These are phyloP conservation scores for Sarcophaga variegata DNA, from an alignment of 2,888 invertebrate species.

Conservation along the genomic window DNA sequence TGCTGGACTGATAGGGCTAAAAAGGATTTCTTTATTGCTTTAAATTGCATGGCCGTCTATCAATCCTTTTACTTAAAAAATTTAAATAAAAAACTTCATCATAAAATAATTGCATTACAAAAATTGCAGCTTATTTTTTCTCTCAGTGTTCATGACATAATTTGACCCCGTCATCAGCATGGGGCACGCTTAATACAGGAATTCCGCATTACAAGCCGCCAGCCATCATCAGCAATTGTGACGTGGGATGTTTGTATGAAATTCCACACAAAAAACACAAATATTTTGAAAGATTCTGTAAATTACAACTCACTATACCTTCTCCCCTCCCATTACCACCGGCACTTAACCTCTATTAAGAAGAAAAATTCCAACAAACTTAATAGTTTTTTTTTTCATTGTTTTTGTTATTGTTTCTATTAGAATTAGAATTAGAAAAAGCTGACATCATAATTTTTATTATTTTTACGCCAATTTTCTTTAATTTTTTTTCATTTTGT, in stretches of 20 bases:
- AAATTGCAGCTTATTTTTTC: not conserved
- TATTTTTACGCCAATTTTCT: slow-evolving; percentile 45
- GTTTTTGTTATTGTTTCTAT: not conserved
- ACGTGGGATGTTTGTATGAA: not conserved
- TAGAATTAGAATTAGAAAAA: not conserved
- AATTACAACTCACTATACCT: not conserved
- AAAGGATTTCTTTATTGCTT: too few relatives aligned
- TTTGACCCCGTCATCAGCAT: not conserved
- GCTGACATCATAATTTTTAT: slow-evolving; percentile 55
- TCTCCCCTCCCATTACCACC: not conserved
- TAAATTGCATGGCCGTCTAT: too few relatives aligned
- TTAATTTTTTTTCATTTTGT: not conserved
- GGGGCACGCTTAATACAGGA: slow-evolving; percentile 14
- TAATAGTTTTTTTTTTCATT: slow-evolving; percentile 15
- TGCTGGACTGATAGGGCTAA: too few relatives aligned
- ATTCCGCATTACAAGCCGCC: slow-evolving; percentile 20
- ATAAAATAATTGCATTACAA: not conserved
- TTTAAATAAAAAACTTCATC: too few relatives aligned
- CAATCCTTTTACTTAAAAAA: too few relatives aligned
- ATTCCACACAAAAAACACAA: not conserved
- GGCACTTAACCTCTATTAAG: not conserved
- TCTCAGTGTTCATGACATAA: slow-evolving; percentile 30
- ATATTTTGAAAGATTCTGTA: slow-evolving; percentile 18
- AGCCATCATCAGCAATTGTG: not conserved
- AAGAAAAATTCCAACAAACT: not conserved